Percentiles rank a stretch among this genome's conserved stretches.
phyloP scores from a whole-genome alignment of 2,113 vertebrate species.

The Caranx melampygus region DNA sequence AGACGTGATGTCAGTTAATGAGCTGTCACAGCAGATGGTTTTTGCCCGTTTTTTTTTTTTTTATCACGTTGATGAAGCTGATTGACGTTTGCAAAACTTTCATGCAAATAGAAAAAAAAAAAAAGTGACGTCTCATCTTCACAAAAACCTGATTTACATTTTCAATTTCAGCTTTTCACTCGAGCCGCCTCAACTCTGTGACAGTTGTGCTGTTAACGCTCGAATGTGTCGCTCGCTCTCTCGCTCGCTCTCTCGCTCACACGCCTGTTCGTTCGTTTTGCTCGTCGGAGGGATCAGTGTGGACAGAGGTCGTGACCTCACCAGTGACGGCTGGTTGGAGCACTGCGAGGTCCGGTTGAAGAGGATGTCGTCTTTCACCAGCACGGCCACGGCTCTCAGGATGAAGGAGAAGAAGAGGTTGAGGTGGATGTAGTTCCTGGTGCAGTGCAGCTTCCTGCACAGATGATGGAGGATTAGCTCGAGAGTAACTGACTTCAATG shows the following conservation, averaged over 20 bases:
- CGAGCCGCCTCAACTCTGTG: background rate
- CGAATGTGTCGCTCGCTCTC: background rate
- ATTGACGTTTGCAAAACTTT: background rate
- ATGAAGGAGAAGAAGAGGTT: slow-evolving; percentile 96
- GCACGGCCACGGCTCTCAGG: slow-evolving; percentile 89
- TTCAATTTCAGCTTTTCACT: background rate
- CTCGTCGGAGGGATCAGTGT: too few species aligned
- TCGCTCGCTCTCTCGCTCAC: background rate
- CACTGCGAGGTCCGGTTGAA: slow-evolving; percentile 82
- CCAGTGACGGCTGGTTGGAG: slow-evolving; percentile 77
- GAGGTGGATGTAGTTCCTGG: slow-evolving; percentile 95
- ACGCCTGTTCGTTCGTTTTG: too few species aligned
- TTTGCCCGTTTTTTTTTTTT: background rate
- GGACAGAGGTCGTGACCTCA: slow-evolving; percentile 52
- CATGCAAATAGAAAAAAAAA: background rate
- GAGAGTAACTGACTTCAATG: too few species aligned
- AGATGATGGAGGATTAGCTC: background rate
- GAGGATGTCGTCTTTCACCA: slow-evolving; percentile 91
- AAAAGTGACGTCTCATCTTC: background rate
- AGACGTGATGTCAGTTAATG: background rate
- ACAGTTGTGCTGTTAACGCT: slow-evolving; percentile 1
- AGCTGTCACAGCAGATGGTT: background rate
- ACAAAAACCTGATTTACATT: slow-evolving; percentile 1
- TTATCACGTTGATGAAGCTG: background rate
- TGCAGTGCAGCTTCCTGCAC: slow-evolving; percentile 92